Evolutionary conservation across 2,888 invertebrate species (phyloP).

Genomic region (Charanyca ferruginea): DNA sequence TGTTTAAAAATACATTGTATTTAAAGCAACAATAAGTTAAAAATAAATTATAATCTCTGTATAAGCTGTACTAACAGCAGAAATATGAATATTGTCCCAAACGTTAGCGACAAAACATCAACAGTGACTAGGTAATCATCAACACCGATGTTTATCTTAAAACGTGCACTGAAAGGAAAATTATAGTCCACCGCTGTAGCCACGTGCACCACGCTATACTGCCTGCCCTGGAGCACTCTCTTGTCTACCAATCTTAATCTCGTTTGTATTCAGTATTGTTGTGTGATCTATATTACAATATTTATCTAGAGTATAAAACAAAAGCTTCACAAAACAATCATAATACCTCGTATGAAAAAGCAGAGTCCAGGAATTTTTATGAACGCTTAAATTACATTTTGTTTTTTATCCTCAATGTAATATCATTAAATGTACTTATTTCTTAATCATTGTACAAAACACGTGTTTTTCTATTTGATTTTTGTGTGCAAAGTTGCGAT

Average conservation of each 20-base stretch:
- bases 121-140: conserved; percentile 30
- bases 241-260: conserved; percentile 24
- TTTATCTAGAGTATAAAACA: neutral
- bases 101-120: conserved; percentile 16
- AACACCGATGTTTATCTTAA: conserved; percentile 53
- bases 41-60: too few species aligned
- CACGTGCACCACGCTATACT: conserved; percentile 34
- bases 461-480: conserved; percentile 32
- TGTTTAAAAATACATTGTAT: too few species aligned
- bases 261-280: neutral
- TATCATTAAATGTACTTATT: conserved; percentile 17
- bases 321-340: neutral
- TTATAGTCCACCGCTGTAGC: conserved; percentile 39
- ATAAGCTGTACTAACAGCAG: neutral
- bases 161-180: conserved; percentile 55
- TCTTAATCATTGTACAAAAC: conserved; percentile 20
- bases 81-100: conserved; percentile 8
- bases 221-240: neutral
- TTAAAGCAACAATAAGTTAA: neutral
- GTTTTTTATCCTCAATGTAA: conserved; percentile 4
- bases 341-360: neutral
- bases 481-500: conserved; percentile 28
- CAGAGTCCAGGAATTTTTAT: neutral
- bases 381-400: conserved; percentile 6
- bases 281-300: neutral